A percentile compares a stretch with the other conserved stretches of the same genome.
Conservation (phyloP, 2,113 vertebrate species). For the Panurus biarmicus region DNA sequence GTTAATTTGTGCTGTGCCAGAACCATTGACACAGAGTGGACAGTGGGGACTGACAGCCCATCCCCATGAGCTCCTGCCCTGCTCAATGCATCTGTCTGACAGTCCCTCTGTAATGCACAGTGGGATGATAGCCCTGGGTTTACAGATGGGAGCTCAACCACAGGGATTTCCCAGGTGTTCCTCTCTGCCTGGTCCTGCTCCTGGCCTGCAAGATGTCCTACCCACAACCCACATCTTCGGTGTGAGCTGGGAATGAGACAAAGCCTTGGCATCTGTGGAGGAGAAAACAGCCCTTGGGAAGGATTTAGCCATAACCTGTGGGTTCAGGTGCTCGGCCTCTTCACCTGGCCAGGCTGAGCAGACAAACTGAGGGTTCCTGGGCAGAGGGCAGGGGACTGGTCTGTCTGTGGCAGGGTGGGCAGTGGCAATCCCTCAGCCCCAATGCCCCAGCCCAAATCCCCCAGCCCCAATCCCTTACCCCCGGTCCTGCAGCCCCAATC, state of each 20-base stretch:
- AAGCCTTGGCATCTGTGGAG: background rate
- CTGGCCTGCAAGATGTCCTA: background rate
- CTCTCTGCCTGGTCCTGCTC: background rate
- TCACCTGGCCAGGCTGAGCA: background rate
- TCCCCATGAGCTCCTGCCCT: background rate
- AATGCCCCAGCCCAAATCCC: fast-evolving
- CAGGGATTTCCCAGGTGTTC: background rate
- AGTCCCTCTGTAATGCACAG: background rate
- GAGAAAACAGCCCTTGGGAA: background rate
- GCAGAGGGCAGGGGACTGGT: fast-evolving
- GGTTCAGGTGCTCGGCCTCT: background rate
- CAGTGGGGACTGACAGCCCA: background rate
- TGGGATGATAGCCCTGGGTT: background rate
- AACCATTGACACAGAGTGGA: background rate
- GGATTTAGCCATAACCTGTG: background rate
- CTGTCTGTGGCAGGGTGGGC: fast-evolving
- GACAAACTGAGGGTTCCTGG: fast-evolving
- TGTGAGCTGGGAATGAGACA: background rate
- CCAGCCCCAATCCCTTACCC: fast-evolving
- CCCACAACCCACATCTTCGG: fast-evolving
- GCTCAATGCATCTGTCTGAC: background rate
- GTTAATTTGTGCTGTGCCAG: background rate
- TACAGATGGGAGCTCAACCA: background rate
- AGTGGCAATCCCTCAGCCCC: fast-evolving
- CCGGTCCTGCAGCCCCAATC: fast-evolving